These are phyloP conservation scores for Heterodera schachtii DNA, from an alignment of 1,140 invertebrate genomes.

Conservation along the genomic window DNA sequence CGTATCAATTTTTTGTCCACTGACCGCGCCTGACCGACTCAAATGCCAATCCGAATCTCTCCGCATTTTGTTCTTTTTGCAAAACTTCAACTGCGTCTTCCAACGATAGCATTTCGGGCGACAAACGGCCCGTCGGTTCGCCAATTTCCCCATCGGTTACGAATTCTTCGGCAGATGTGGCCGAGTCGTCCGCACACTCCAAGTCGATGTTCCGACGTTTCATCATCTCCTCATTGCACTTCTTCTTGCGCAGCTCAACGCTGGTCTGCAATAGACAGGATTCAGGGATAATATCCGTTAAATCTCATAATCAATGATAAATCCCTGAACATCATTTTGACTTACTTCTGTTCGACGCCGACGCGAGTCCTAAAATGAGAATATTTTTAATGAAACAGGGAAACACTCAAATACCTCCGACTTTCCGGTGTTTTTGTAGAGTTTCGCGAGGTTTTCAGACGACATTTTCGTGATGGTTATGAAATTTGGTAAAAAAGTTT, in stretches of 20 bases:
- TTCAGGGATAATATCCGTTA: no score
- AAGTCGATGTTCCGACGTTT: slow-evolving; percentile 85
- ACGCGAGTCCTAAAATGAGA: slow-evolving; percentile 77
- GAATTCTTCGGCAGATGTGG: slow-evolving; percentile 22
- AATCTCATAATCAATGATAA: background rate
- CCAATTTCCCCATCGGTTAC: background rate
- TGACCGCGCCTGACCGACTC: slow-evolving; percentile 42
- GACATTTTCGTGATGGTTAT: slow-evolving; percentile 16
- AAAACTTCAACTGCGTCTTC: slow-evolving; percentile 35
- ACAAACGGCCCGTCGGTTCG: background rate
- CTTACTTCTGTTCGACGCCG: slow-evolving; percentile 78
- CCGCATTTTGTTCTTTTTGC: slow-evolving; percentile 16
- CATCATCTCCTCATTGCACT: slow-evolving; percentile 88
- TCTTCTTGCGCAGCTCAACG: slow-evolving; percentile 90
- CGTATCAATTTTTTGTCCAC: background rate
- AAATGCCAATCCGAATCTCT: slow-evolving; percentile 38
- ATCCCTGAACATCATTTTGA: background rate
- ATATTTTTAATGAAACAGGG: background rate
- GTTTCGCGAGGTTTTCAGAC: slow-evolving; percentile 27
- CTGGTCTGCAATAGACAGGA: slow-evolving; percentile 73
- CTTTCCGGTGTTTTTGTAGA: slow-evolving; percentile 44
- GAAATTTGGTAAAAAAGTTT: background rate
- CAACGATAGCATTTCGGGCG: slow-evolving; percentile 19
- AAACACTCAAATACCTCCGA: slow-evolving; percentile 17
- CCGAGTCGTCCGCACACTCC: slow-evolving; percentile 67